These are phyloP conservation scores for Morpho deidamia DNA, from an alignment of 2,888 invertebrate genomes.

Conservation along the genomic window DNA sequence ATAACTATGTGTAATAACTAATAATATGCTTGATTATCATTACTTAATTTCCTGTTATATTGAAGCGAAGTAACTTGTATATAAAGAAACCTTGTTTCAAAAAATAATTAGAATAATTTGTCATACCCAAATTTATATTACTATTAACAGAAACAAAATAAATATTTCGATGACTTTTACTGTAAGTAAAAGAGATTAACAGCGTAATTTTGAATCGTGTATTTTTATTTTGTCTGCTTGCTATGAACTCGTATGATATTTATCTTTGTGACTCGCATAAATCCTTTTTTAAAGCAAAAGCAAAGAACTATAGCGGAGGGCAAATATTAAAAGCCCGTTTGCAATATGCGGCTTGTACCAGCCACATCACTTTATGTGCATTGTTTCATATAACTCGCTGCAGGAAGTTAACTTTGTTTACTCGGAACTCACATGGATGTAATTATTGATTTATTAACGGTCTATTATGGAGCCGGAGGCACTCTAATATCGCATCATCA, in stretches of 20 bases:
- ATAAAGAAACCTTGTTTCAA: too few relatives aligned
- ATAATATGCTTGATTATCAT: too few relatives aligned
- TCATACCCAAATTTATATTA: too few relatives aligned
- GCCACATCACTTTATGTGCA: slow-evolving; percentile 8
- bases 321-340: slow-evolving; percentile 13
- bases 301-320: slow-evolving; percentile 5
- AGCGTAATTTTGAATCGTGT: neutral
- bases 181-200: neutral
- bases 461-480: neutral
- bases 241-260: neutral
- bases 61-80: too few relatives aligned
- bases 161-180: too few relatives aligned
- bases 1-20: too few relatives aligned
- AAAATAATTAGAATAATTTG: too few relatives aligned
- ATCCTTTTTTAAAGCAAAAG: slow-evolving; percentile 3
- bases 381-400: slow-evolving; percentile 6
- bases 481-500: neutral
- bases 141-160: too few relatives aligned
- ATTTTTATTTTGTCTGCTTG: neutral
- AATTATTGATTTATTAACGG: slow-evolving; percentile 11
- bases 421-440: neutral
- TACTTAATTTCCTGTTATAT: too few relatives aligned
- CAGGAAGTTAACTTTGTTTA: slow-evolving; percentile 9
- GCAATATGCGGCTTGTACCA: slow-evolving; percentile 9
- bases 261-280: slow-evolving; percentile 1